These are phyloP conservation scores for Muntiacus reevesi DNA, from an alignment of 2,113 vertebrate species.

Conservation along the genomic window DNA sequence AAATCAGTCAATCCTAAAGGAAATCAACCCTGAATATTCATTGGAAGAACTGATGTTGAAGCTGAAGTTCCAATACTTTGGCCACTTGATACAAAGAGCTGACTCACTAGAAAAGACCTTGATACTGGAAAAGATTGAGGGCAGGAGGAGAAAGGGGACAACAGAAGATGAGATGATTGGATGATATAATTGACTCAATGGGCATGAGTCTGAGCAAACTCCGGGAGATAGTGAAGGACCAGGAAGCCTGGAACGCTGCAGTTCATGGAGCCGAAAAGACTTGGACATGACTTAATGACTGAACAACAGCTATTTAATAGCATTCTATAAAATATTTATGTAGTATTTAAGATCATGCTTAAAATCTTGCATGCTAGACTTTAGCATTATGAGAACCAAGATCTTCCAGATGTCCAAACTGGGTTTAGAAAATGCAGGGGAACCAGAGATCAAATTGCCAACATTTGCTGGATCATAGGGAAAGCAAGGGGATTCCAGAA, in stretches of 20 bases:
- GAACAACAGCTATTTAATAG: background rate
- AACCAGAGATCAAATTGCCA: background rate
- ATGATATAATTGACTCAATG: background rate
- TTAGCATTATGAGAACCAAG: background rate
- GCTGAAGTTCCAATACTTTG: background rate
- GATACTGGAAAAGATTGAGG: background rate
- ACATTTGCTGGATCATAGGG: background rate
- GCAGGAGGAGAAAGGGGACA: background rate
- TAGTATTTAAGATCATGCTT: background rate
- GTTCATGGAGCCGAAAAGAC: background rate
- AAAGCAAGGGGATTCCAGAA: background rate
- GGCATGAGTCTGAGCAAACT: background rate
- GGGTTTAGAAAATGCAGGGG: background rate
- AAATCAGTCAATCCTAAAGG: background rate
- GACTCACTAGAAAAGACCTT: background rate
- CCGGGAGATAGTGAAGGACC: background rate
- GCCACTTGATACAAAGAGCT: background rate
- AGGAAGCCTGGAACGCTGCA: background rate
- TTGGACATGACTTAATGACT: background rate
- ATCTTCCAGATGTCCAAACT: background rate
- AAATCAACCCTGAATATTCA: background rate
- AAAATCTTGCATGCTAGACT: background rate
- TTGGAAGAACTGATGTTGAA: background rate
- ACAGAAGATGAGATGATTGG: background rate
- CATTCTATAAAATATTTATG: background rate